Evolutionary conservation across 2,113 vertebrate genomes (phyloP).

Genomic region (Chamaea fasciata): DNA sequence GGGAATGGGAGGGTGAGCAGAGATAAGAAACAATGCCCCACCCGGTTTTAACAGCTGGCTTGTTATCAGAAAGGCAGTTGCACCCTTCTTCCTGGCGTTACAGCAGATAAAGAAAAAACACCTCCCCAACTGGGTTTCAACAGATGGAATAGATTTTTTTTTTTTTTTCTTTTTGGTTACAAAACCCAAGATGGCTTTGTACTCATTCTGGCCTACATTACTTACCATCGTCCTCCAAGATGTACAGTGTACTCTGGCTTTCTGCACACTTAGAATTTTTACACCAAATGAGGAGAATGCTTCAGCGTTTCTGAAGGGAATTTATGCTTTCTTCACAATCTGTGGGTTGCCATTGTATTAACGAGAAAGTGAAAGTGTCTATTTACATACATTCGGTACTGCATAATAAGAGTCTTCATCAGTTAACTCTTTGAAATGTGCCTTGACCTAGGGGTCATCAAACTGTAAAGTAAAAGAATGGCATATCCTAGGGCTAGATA

Average conservation of each 20-base stretch:
- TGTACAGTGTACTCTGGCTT: background rate
- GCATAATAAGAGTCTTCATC: background rate
- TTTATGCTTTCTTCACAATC: background rate
- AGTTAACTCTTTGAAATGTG: background rate
- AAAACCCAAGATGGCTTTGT: background rate
- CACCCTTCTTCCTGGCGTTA: too few species aligned
- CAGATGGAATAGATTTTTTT: too few species aligned
- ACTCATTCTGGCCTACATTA: background rate
- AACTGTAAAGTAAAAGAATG: background rate
- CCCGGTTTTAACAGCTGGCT: too few species aligned
- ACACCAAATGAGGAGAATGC: background rate
- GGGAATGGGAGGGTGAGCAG: too few species aligned
- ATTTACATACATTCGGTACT: background rate
- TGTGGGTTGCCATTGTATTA: background rate
- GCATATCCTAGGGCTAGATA: accelerated
- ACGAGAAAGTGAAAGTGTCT: background rate
- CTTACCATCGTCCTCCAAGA: background rate
- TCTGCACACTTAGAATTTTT: background rate
- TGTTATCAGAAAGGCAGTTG: too few species aligned
- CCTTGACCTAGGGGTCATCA: background rate
- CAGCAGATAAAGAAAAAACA: too few species aligned
- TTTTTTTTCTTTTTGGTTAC: too few species aligned
- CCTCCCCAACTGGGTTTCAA: too few species aligned
- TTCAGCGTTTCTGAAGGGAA: background rate
- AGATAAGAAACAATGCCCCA: too few species aligned